Conservation (phyloP, 2,888 invertebrate genomes). For the Tetheella fluctuosa region DNA sequence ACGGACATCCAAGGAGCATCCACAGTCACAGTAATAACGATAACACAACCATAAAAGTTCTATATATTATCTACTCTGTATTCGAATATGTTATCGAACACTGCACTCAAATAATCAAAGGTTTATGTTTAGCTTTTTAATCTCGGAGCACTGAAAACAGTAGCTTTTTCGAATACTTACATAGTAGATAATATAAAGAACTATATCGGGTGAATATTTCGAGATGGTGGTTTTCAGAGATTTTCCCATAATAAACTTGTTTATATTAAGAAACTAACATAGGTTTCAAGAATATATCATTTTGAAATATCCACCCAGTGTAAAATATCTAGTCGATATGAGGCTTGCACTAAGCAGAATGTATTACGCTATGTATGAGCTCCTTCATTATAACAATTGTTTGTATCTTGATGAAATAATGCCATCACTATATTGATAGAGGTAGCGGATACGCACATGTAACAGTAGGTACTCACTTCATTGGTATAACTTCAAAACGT, state of each 20-base stretch:
- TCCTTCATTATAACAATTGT: constrained; percentile 49
- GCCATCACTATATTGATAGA: constrained; percentile 52
- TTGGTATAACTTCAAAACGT: constrained; percentile 23
- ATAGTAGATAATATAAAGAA: constrained; percentile 51
- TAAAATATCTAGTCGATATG: constrained; percentile 41
- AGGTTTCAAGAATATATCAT: too few relatives aligned
- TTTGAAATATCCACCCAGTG: too few relatives aligned
- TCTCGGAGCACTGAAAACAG: not conserved
- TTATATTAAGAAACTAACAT: too few relatives aligned
- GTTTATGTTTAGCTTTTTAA: not conserved
- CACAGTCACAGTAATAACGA: constrained; percentile 42
- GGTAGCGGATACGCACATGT: constrained; percentile 51
- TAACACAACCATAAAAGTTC: constrained; percentile 49
- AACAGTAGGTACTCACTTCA: constrained; percentile 33
- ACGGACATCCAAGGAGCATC: constrained; percentile 58
- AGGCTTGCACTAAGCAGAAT: constrained; percentile 56
- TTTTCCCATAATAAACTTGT: too few relatives aligned
- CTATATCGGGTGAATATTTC: too few relatives aligned
- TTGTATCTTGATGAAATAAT: constrained; percentile 67
- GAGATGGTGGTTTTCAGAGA: too few relatives aligned
- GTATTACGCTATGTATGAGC: constrained; percentile 47
- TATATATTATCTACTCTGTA: constrained; percentile 40
- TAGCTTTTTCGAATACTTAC: constrained; percentile 7
- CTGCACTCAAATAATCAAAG: constrained; percentile 14
- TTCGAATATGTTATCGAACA: constrained; percentile 23